Conservation (phyloP, 2,888 invertebrate genomes). For the Chydorus sphaericus region DNA sequence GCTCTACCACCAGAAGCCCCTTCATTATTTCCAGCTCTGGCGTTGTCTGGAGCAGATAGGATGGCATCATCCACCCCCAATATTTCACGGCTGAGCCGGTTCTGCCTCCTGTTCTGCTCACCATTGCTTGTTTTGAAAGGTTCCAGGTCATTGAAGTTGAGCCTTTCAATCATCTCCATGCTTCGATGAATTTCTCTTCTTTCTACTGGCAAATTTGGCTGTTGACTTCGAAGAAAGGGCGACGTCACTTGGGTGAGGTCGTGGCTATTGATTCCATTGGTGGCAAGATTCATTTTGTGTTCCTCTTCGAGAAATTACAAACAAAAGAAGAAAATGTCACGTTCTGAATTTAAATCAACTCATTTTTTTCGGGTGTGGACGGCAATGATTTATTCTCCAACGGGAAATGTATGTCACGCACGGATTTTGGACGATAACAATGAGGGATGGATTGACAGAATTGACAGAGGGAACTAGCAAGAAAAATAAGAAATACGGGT, state of each 20-base stretch:
- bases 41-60: slow-evolving; percentile 4
- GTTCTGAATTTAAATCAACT: no score
- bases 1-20: neutral
- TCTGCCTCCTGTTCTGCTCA: neutral
- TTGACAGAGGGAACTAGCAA: no score
- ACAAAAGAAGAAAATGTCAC: no score
- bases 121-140: neutral
- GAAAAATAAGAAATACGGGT: no score
- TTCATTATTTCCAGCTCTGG: neutral
- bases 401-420: no score
- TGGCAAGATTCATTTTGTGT: no score
- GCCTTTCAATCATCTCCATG: slow-evolving; percentile 1
- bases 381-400: no score
- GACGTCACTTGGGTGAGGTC: slow-evolving; percentile 3
- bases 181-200: neutral
- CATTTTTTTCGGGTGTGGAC: no score
- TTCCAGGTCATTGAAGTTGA: slow-evolving; percentile 5
- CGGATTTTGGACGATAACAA: no score
- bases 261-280: no score
- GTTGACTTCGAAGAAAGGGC: neutral
- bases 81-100: slow-evolving; percentile 10
- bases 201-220: neutral
- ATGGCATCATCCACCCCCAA: slow-evolving; percentile 7
- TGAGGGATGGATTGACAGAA: no score
- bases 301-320: no score